Evolutionary conservation across 2,113 vertebrate species (phyloP), one percentile per base, ranked within the genome.

Genomic region (Carlito syrichta): DNA sequence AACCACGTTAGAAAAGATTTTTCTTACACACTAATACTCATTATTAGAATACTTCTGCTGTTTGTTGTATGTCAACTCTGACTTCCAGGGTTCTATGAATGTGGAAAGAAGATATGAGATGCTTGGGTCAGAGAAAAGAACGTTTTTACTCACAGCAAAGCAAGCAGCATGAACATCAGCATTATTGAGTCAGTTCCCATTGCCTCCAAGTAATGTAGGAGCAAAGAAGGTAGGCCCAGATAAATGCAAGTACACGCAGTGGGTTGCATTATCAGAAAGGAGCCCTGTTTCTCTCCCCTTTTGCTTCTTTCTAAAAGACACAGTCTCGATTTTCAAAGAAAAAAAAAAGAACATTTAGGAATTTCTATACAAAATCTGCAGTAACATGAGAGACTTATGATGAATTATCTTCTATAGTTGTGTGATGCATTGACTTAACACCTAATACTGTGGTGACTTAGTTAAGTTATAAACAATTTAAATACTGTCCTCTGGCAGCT

Each of bases 281-380:
- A 62, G 20, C 1, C 3, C 27, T 14, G 12, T n/a, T n/a, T n/a
- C n/a, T n/a, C n/a, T n/a, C n/a, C n/a, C 0, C 8, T 4, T 45
- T 86, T 66, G 14, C 27, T 81, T 71, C n/a, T n/a, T 43, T 16
- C 66, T 69, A 69, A 27, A 56, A 74, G 25, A 81, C 2, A 43
- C 2, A 50, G 23, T 45, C 32, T 81, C 32, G 82, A 11, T 38
- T 58, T 89, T 62, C 84, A 40, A 91, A 91, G 20, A 2, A n/a
- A n/a, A 11, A 22, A 32, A 17, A 60, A 68, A 68, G 30, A 23
- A 8, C 1, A 71, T 32, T 48, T 6, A 23, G 4, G n/a, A 17
- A 8, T 77, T 77, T 86, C 52, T 89, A 38, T 10, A 43, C 8
- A 93, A 93, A 54, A 50, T 25, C 8, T 30, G 8, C 2, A 78